Percentiles rank a stretch among this genome's conserved stretches.
Evolutionary conservation across 2,113 vertebrate species (phyloP).

Genomic region (Monarcha castaneiventris): DNA sequence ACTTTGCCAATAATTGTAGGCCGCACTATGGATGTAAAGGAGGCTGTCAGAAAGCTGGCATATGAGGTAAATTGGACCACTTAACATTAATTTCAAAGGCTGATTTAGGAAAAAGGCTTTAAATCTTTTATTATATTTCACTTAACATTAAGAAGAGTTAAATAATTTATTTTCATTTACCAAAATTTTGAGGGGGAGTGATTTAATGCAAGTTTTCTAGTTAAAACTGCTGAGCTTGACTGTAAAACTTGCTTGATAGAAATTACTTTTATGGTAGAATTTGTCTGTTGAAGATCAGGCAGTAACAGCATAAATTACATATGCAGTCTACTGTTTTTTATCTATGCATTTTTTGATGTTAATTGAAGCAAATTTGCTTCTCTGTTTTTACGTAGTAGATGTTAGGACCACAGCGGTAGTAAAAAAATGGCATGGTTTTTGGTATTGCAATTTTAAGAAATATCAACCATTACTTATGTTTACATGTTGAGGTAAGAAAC

Average conservation of each 20-base stretch:
- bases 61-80: slow-evolving; percentile 81
- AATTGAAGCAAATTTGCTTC: not conserved
- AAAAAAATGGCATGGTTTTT: not conserved
- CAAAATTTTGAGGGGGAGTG: not conserved
- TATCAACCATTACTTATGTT: fast-evolving
- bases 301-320: not conserved
- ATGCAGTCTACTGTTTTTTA: not conserved
- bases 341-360: not conserved
- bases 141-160: not conserved
- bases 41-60: slow-evolving; percentile 87
- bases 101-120: not conserved
- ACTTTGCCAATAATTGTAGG: slow-evolving; percentile 87
- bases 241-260: not conserved
- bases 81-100: not conserved
- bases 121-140: not conserved
- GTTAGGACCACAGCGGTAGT: not conserved
- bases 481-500: not conserved
- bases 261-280: not conserved
- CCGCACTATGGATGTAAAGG: slow-evolving; percentile 90
- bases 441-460: not conserved
- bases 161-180: not conserved
- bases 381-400: not conserved
- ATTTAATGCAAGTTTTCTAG: not conserved
- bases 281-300: not conserved
- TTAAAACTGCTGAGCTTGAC: not conserved